Evolutionary conservation across 1,140 invertebrate species (phyloP), one percentile per base, ranked within the genome.

Genomic region (Drosophila mayri): DNA sequence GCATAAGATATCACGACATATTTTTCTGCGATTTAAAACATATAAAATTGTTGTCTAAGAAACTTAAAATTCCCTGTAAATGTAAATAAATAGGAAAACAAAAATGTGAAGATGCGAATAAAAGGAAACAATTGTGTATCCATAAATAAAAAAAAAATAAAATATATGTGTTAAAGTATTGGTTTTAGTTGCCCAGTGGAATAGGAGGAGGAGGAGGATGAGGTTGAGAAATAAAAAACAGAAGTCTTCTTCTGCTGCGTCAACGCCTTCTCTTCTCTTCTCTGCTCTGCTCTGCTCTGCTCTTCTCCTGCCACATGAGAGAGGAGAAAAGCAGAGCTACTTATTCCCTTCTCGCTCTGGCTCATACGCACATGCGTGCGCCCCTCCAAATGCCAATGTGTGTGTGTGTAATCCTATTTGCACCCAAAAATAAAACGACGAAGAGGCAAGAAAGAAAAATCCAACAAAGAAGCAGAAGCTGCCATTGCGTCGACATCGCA

Each of bases 371-470:
- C 54, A 55, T 55, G 52, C 52, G 52, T 55, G 52, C 52, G 35
- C 35, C 52, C 52, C 52, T 25, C 30, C 50, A 38, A 46, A 41
- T 12, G 40, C 55, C 16, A 54, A 22, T 60, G 59, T 38, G 52
- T 43, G 67, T 40, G 50, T 43, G 52, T 67, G 84, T 88, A 90
- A 88, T 88, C 85, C 85, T 85, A 88, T 88, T 90, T 85, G 74
- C 71, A 72, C 76, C 81, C 67, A 77, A 88, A 87, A 77, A 83
- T 66, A 74, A 87, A 76, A 73, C 54, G 40, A 66, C 32, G n/a
- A 47, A 63, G 12, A 41, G 46, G 28, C 62, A 75, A 73, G 30
- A 68, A 84, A 80, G 83, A 83, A 81, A 84, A 85, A 86, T 84
- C 74, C 80, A 84, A 84, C 72, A 79, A 83, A 85, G 77, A 81